Conservation (phyloP, 1,140 invertebrate genomes). For the Drosophila leontia region DNA sequence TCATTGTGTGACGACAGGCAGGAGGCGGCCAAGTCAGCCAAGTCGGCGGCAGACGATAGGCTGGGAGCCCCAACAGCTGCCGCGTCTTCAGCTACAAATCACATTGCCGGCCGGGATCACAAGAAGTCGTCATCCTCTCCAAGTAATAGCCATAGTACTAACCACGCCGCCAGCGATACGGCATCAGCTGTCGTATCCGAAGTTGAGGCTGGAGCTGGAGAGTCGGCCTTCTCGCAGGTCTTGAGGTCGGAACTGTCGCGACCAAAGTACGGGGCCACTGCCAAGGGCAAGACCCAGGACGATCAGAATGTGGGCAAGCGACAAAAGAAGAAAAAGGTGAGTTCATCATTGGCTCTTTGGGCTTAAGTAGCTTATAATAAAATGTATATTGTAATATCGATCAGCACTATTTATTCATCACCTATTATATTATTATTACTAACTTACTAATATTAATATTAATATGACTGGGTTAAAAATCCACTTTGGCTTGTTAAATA, state of each 20-base stretch:
- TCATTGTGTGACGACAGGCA: not conserved
- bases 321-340: slow-evolving; percentile 80
- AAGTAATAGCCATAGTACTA: slow-evolving; percentile 29
- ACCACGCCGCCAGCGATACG: not conserved
- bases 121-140: slow-evolving; percentile 24
- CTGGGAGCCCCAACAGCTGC: not conserved
- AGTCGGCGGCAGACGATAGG: not conserved
- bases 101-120: slow-evolving; percentile 11
- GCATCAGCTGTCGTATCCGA: not conserved
- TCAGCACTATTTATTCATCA: too few species aligned
- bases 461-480: not conserved
- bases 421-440: not conserved
- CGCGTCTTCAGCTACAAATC: slow-evolving; percentile 2
- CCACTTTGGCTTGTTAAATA: too few species aligned
- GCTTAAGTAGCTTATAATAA: too few species aligned
- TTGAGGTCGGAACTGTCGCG: slow-evolving; percentile 25
- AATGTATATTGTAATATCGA: too few species aligned
- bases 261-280: slow-evolving; percentile 52
- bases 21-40: not conserved
- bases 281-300: slow-evolving; percentile 75
- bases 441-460: not conserved
- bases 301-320: slow-evolving; percentile 77
- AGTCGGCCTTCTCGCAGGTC: slow-evolving; percentile 23
- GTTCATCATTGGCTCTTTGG: not conserved
- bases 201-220: not conserved